Evolutionary conservation across 2,113 vertebrate genomes (phyloP).

Genomic region (Gymnorhina tibicen): DNA sequence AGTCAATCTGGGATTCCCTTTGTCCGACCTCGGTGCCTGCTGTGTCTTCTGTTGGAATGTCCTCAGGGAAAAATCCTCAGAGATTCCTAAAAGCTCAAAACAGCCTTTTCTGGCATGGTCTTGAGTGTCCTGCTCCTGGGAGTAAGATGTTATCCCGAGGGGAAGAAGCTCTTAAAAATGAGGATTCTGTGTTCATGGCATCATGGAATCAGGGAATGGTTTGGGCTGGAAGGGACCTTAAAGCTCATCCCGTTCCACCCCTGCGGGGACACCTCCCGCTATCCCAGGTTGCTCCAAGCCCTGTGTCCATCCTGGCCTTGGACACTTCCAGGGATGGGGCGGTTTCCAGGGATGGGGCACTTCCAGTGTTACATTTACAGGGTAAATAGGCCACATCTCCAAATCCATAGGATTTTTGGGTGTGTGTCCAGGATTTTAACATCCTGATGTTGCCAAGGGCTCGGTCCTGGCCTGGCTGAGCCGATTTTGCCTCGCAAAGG

Average conservation of each 20-base stretch:
- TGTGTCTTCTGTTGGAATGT: neutral
- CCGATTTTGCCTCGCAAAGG: neutral
- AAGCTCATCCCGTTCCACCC: neutral
- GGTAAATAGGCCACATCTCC: neutral
- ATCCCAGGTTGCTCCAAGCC: fast-evolving
- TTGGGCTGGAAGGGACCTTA: neutral
- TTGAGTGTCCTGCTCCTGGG: neutral
- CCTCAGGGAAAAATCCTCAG: neutral
- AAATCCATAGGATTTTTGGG: fast-evolving
- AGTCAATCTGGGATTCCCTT: neutral
- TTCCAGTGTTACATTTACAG: neutral
- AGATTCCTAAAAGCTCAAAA: neutral
- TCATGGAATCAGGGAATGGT: neutral
- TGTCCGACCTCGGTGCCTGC: neutral
- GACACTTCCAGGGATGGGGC: neutral
- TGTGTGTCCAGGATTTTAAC: neutral
- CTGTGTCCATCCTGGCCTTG: neutral
- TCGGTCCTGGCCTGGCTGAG: neutral
- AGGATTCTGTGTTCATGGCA: neutral
- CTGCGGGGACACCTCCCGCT: neutral
- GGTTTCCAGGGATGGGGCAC: neutral
- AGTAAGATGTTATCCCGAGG: neutral
- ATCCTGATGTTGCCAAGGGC: fast-evolving
- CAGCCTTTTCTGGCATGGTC: neutral
- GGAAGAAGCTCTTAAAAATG: neutral